phyloP scores from a whole-genome alignment of 2,797 vertebrate genomes.

The Varecia variegata region DNA sequence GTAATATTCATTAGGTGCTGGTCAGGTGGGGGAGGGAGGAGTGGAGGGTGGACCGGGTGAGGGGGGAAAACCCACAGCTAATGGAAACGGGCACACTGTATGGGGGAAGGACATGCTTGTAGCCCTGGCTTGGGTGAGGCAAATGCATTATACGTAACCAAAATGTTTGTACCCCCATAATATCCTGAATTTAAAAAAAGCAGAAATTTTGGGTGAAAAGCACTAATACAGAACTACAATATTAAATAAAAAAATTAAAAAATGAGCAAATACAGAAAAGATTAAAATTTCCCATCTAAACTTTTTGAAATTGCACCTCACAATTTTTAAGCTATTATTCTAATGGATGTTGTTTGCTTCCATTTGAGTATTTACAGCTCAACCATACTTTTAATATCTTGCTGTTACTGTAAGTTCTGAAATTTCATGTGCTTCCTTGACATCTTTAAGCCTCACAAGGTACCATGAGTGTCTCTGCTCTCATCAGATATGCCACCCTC shows the following conservation, averaged over 20 bases:
- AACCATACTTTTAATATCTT: background rate
- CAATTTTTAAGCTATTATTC: background rate
- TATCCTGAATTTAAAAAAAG: too few species aligned
- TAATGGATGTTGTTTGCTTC: background rate
- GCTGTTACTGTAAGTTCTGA: background rate
- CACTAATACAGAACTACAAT: too few species aligned
- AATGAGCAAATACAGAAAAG: background rate
- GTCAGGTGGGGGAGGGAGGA: too few species aligned
- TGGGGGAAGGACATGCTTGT: too few species aligned
- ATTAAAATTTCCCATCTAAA: background rate
- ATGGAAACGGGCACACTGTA: too few species aligned
- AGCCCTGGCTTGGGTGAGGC: too few species aligned
- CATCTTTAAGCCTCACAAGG: background rate
- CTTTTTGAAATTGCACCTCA: background rate
- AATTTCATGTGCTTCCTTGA: background rate
- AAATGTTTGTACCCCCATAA: too few species aligned
- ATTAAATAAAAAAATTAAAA: background rate
- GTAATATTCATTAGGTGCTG: too few species aligned
- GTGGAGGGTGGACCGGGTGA: too few species aligned
- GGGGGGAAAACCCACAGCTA: too few species aligned
- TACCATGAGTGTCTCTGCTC: background rate
- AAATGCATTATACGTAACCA: too few species aligned
- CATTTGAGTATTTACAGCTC: background rate
- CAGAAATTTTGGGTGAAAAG: too few species aligned
- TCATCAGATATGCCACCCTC: accelerated